A percentile compares a stretch with the other conserved stretches of the same genome.
phyloP scores from a whole-genome alignment of 2,888 invertebrate genomes.

The Alitta virens region DNA sequence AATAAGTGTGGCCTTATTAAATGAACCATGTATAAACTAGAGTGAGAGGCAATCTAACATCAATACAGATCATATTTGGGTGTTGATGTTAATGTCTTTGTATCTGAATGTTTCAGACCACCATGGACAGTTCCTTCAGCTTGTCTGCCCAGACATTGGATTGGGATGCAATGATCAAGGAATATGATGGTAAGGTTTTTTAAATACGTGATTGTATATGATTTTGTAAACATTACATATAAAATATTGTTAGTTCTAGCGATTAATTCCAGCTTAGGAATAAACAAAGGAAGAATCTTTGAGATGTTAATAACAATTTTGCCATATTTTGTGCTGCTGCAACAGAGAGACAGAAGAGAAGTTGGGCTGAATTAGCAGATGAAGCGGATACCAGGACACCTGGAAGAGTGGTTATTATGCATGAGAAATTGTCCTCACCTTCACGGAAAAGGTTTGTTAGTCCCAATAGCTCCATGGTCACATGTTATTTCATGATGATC shows the following conservation, averaged over 20 bases:
- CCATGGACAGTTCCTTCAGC: background rate
- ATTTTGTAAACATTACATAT: background rate
- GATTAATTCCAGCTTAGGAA: background rate
- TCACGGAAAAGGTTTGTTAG: constrained; percentile 70
- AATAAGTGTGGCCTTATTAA: too few species aligned
- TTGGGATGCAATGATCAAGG: constrained; percentile 49
- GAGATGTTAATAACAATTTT: too few species aligned
- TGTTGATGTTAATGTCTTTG: too few species aligned
- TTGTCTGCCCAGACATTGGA: constrained; percentile 33
- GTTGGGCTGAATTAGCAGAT: constrained; percentile 78
- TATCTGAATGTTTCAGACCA: background rate
- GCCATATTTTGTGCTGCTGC: constrained; percentile 1
- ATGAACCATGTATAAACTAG: too few species aligned
- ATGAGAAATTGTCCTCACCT: constrained; percentile 90
- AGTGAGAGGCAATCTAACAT: too few species aligned
- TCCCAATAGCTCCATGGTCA: too few species aligned
- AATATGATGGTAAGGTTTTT: constrained; percentile 44
- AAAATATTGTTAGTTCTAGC: background rate
- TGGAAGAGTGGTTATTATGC: constrained; percentile 85
- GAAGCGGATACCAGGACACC: constrained; percentile 69
- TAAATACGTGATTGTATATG: too few species aligned
- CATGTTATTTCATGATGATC: too few species aligned
- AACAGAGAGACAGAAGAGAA: constrained; percentile 29
- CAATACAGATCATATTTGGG: too few species aligned
- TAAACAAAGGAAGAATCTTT: background rate